A percentile compares a stretch with the other conserved stretches of the same genome.
phyloP scores from a whole-genome alignment of 2,113 vertebrate genomes.

The Lucifuga dentata region DNA sequence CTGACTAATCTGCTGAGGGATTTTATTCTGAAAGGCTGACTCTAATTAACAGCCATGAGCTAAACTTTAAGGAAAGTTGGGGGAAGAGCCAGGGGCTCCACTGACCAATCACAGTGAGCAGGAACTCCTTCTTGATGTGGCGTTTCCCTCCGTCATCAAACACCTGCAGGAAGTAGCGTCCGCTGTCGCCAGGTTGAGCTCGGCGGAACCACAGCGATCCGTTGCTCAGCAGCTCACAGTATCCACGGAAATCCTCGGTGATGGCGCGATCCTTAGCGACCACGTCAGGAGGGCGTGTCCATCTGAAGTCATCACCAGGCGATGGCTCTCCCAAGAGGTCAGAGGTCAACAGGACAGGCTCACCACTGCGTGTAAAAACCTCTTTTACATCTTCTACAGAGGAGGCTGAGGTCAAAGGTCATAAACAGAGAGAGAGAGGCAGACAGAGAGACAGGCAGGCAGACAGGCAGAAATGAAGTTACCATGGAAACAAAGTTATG shows the following conservation, averaged over 20 bases:
- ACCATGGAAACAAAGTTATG: too few species aligned
- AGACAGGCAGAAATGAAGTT: too few species aligned
- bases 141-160: background rate
- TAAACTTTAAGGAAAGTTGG: too few species aligned
- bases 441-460: too few species aligned
- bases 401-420: conserved; percentile 34
- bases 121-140: background rate
- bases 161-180: conserved; percentile 41
- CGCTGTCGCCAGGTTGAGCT: conserved; percentile 4
- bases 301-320: background rate
- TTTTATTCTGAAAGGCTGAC: too few species aligned
- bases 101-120: conserved; percentile 37
- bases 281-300: conserved; percentile 26
- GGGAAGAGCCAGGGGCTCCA: too few species aligned
- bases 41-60: too few species aligned
- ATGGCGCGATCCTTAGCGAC: background rate
- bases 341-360: background rate
- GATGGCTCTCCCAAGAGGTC: rapidly evolving
- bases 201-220: conserved; percentile 35
- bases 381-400: background rate
- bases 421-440: background rate
- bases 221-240: conserved; percentile 3
- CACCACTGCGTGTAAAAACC: background rate
- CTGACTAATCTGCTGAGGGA: too few species aligned
- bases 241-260: background rate